A percentile compares a stretch with the other conserved stretches of the same genome.
Evolutionary conservation across 2,888 invertebrate species (phyloP).

Genomic region (Neoaliturus tenellus): DNA sequence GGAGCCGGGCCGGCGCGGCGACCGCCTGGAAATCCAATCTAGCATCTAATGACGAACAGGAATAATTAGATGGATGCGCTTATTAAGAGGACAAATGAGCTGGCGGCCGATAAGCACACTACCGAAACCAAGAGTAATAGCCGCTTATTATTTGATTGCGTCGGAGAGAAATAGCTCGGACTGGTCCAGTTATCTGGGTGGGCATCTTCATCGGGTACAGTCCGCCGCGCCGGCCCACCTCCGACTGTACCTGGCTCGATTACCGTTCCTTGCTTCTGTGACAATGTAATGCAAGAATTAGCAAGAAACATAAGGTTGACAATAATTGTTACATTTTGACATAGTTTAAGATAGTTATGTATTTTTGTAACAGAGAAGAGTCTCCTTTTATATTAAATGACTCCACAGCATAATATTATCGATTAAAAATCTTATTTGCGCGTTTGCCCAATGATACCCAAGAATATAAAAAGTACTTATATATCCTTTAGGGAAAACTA

Average conservation of each 20-base stretch:
- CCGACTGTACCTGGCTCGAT: conserved; percentile 14
- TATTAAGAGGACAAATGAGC: conserved; percentile 50
- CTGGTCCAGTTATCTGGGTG: conserved; percentile 42
- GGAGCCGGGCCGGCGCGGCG: not conserved
- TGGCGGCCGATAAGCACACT: conserved; percentile 36
- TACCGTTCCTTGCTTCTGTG: not conserved
- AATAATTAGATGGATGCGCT: conserved; percentile 47
- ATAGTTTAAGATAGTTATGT: no score
- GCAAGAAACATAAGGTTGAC: no score
- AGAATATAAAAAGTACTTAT: no score
- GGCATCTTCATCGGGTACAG: conserved; percentile 49
- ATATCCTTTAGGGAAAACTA: no score
- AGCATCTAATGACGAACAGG: conserved; percentile 31
- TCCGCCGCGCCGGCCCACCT: not conserved
- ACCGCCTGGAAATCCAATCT: no score
- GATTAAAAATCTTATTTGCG: no score
- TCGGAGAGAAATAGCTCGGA: conserved; percentile 31
- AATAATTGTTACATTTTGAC: no score
- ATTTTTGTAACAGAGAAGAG: no score
- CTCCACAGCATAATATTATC: no score
- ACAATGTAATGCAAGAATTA: not conserved
- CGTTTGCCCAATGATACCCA: no score
- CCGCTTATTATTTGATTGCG: conserved; percentile 52
- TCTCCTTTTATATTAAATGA: no score
- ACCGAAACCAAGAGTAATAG: conserved; percentile 44